These are phyloP conservation scores for Liodrosophila aerea DNA, from an alignment of 2,888 invertebrate genomes.

Conservation along the genomic window DNA sequence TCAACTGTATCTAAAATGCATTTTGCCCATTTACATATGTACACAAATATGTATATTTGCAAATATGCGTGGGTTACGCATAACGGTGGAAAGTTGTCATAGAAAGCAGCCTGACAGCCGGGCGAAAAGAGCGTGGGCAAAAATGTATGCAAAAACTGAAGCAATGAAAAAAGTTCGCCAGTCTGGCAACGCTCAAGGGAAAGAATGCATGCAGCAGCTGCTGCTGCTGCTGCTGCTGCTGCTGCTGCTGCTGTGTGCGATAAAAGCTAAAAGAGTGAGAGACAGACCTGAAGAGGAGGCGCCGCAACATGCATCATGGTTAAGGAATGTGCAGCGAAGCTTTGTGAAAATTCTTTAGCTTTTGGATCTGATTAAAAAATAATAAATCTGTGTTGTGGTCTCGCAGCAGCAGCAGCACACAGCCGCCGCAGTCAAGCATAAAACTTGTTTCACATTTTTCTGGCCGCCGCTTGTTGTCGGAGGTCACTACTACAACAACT, in stretches of 20 bases:
- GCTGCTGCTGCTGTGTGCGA: not conserved
- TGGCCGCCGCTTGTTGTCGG: constrained; percentile 64
- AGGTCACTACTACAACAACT: constrained; percentile 61
- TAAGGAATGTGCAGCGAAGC: constrained; percentile 57
- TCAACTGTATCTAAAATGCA: constrained; percentile 18
- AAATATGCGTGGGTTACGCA: constrained; percentile 43
- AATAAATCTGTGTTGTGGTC: constrained; percentile 60
- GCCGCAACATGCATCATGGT: constrained; percentile 34
- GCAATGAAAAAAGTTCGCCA: too few relatives aligned
- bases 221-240: constrained; percentile 3
- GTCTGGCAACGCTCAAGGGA: too few relatives aligned
- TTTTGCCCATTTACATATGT: constrained; percentile 24
- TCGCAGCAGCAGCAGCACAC: constrained; percentile 23
- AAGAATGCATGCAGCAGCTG: constrained; percentile 5
- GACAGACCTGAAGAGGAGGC: not conserved
- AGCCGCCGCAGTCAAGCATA: constrained; percentile 36
- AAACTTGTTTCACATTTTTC: constrained; percentile 65
- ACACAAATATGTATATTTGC: constrained; percentile 2
- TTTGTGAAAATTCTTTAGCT: constrained; percentile 49
- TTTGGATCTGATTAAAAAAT: constrained; percentile 68
- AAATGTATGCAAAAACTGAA: not conserved
- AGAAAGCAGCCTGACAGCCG: constrained; percentile 40
- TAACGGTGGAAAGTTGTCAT: constrained; percentile 50
- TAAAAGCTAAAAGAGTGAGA: too few relatives aligned
- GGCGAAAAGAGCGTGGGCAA: not conserved